Conservation (phyloP, 2,797 vertebrate species). For the Lacerta bilineata region DNA sequence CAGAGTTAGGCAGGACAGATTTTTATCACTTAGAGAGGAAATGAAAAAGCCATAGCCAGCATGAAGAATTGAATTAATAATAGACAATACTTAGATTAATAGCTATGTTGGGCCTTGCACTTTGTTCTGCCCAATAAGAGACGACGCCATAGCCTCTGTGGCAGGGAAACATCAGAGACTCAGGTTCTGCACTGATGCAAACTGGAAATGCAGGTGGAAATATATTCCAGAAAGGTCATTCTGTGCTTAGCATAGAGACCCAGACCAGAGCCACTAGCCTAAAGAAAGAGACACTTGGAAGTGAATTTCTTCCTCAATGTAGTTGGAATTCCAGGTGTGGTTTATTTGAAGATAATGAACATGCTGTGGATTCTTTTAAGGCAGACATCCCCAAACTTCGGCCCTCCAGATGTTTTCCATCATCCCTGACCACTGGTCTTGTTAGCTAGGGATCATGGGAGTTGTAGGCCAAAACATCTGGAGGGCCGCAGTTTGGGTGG, state of each 20-base stretch:
- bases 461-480: too few species aligned
- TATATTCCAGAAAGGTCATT: neutral
- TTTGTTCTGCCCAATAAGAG: neutral
- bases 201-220: neutral
- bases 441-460: too few species aligned
- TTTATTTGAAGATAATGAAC: neutral
- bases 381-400: too few species aligned
- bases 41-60: neutral
- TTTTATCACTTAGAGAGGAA: neutral
- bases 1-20: neutral
- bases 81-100: neutral
- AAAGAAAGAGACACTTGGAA: neutral
- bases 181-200: neutral
- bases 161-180: too few species aligned
- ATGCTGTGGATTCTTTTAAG: neutral
- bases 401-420: too few species aligned
- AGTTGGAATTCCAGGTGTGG: neutral
- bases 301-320: neutral
- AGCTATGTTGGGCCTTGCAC: neutral
- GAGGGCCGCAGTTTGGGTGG: too few species aligned
- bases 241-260: neutral
- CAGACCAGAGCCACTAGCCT: neutral
- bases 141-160: neutral
- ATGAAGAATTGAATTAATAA: neutral
- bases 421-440: too few species aligned